These are phyloP conservation scores for Sarotherodon lohbergeri DNA, from an alignment of 2,113 vertebrate genomes.

Conservation along the genomic window DNA sequence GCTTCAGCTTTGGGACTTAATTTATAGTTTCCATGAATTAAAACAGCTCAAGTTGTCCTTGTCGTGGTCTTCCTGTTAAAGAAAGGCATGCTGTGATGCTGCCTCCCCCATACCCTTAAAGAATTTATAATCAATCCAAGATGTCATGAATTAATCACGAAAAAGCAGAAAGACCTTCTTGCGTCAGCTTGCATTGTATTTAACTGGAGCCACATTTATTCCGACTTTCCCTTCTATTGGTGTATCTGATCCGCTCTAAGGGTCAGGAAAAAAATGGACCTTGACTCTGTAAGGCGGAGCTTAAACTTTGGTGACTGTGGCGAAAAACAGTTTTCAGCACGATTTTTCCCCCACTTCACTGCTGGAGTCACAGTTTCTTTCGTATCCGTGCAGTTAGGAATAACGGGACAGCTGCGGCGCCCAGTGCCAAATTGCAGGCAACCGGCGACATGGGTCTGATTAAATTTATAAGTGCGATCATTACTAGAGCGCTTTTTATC, in stretches of 20 bases:
- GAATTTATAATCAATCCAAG: background rate
- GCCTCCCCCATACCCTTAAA: background rate
- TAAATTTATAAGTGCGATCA: conserved; percentile 77
- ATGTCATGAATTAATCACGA: background rate
- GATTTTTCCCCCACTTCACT: background rate
- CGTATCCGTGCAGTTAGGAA: background rate
- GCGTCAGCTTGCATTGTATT: background rate
- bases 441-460: conserved; percentile 62
- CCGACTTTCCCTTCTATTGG: accelerated
- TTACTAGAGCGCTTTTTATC: conserved; percentile 81
- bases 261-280: background rate
- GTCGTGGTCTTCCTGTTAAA: background rate
- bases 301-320: conserved; percentile 20
- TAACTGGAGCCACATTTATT: background rate
- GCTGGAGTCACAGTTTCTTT: too few relatives aligned
- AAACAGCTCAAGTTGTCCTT: background rate
- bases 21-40: background rate
- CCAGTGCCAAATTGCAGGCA: background rate
- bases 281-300: conserved; percentile 10
- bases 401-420: background rate
- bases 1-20: background rate
- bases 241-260: background rate
- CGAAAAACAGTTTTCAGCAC: background rate
- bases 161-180: background rate
- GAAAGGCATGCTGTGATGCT: background rate